Evolutionary conservation across 2,797 vertebrate species (phyloP), one percentile per base, ranked within the genome.

Genomic region (Melanotaenia trifasciata): DNA sequence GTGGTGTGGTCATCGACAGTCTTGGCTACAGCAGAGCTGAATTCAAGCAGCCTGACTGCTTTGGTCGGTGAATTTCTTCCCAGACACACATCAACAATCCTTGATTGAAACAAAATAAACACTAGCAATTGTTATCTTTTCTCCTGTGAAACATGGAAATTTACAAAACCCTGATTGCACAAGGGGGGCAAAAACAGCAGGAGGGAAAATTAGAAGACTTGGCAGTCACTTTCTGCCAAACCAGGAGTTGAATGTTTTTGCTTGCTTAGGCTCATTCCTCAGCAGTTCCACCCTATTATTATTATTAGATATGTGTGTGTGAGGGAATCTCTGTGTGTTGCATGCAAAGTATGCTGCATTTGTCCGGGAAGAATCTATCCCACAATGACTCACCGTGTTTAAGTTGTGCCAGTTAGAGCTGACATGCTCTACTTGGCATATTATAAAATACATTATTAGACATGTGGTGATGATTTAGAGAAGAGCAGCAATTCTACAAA

Each of bases 251-350:
- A 83, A 67, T 72, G 68, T 90, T 92, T 94, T 85, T 90, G 92
- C 93, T 90, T 93, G 92, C 91, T 82, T 91, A 78, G 85, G 93
- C 92, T 92, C 88, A 94, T 94, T 95, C 91, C 87, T 89, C 73
- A 65, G 70, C 70, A 86, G 79, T 88, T 84, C 88, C 87, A 93
- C 88, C 86, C 89, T 91, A 84, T 90, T 90, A 94, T 94, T 90
- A 94, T 94, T 94, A 94, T 92, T 93, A 92, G 80, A 85, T 85
- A 76, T 26, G 78, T 64, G 77, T 72, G 64, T 56, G 58, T 64
- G 40, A 24, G 58, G 58, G 57, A 22, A 50, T 13, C 45, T 64
- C 45, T 57, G 53, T 75, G 74, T 69, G 76, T 67, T 40, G 38
- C 38, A 40, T 84, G 86, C 28, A 70, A 84, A 73, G 79, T 76